Conservation (phyloP, 1,140 invertebrate genomes). For the Drosophila yakuba region DNA sequence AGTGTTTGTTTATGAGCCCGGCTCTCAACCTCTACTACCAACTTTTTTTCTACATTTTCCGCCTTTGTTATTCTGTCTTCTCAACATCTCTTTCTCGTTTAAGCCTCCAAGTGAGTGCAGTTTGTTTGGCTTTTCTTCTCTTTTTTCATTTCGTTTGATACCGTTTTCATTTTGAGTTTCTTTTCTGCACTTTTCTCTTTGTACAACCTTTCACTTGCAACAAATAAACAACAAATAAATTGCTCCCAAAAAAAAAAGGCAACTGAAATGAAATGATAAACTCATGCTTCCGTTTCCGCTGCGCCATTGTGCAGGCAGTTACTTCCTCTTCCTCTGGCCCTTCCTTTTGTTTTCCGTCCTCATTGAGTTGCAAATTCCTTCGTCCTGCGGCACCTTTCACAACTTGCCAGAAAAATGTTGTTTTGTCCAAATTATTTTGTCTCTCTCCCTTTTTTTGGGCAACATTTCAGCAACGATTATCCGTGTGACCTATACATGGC, state of each 20-base stretch:
- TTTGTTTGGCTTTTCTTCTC: slow-evolving; percentile 47
- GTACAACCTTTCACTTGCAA: slow-evolving; percentile 48
- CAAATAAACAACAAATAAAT: slow-evolving; percentile 37
- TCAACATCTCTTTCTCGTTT: slow-evolving; percentile 17
- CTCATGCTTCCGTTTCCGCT: slow-evolving; percentile 84
- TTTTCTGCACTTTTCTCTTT: slow-evolving; percentile 43
- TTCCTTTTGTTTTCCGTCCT: slow-evolving; percentile 13
- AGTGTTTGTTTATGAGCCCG: slow-evolving; percentile 75
- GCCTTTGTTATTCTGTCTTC: slow-evolving; percentile 24
- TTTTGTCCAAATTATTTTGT: slow-evolving; percentile 38
- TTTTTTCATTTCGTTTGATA: slow-evolving; percentile 41
- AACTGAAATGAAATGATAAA: slow-evolving; percentile 63
- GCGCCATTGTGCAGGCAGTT: slow-evolving; percentile 79
- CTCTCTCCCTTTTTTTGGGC: slow-evolving; percentile 28
- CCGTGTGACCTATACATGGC: slow-evolving; percentile 20
- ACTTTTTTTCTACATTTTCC: slow-evolving; percentile 12
- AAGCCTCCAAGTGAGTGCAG: slow-evolving; percentile 43
- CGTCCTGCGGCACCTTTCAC: slow-evolving; percentile 34
- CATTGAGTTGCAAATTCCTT: slow-evolving; percentile 57
- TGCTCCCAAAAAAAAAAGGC: slow-evolving; percentile 18
- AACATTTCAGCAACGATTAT: slow-evolving; percentile 16
- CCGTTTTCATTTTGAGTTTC: slow-evolving; percentile 49
- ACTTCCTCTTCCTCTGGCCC: slow-evolving; percentile 39
- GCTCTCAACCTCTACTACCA: slow-evolving; percentile 9
- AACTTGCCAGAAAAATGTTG: slow-evolving; percentile 29